A percentile compares a stretch with the other conserved stretches of the same genome.
Evolutionary conservation across 2,113 vertebrate species (phyloP).

Genomic region (Nothocercus julius): DNA sequence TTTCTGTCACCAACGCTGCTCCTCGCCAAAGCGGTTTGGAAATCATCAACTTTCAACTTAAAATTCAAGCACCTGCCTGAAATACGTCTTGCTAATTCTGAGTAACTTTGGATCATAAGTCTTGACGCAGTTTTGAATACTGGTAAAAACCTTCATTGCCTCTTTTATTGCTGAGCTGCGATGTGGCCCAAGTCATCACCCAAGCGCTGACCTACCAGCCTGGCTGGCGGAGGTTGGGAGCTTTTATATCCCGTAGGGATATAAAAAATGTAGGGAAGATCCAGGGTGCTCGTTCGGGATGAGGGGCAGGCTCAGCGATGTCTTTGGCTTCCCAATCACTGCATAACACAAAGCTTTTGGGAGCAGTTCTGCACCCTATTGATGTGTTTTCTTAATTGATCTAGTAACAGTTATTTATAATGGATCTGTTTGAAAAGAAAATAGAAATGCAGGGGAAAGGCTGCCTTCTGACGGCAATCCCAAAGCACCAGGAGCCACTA

Average conservation of each 20-base stretch:
- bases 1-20: neutral
- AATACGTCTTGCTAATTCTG: neutral
- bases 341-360: neutral
- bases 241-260: neutral
- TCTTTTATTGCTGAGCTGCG: neutral
- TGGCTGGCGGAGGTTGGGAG: accelerated
- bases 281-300: accelerated
- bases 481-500: neutral
- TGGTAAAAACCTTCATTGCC: neutral
- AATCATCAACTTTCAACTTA: neutral
- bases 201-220: neutral
- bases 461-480: neutral
- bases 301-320: neutral
- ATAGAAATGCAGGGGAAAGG: neutral
- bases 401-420: neutral
- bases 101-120: neutral
- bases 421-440: neutral
- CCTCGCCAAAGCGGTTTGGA: neutral
- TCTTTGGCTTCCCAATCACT: neutral
- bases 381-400: neutral
- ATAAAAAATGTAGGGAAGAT: neutral
- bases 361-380: neutral
- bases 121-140: neutral
- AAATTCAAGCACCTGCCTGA: neutral
- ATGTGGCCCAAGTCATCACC: neutral